Base-by-base conservation (phyloP, 2,888 invertebrate genomes). In the Leucozona laternaria region DNA sequence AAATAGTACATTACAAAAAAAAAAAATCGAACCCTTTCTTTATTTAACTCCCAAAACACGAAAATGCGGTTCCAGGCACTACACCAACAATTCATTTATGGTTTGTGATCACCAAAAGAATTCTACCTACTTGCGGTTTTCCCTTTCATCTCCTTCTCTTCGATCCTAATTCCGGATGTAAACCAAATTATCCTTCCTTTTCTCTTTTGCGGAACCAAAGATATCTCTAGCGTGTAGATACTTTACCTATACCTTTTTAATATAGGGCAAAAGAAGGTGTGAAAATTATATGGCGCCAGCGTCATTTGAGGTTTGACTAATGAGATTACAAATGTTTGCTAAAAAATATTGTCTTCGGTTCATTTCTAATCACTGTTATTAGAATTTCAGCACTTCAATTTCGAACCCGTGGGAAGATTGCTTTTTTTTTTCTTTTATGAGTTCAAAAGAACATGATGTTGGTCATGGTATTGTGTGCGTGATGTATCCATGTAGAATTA, bases 321-420 rank as follows among this genome's bases (percentile, higher is more conserved):
- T 86, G 86, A 79, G 78, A 78, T 82, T 75, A 79, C 75, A 82
- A 86, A 82, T 82, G 82, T 86, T 86, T 86, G 86, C 86, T 71
- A 86, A 86, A 84, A 82, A 50, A 53, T 78, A 79, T 71, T 76
- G 77, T 80, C 73, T 81, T 86, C 70, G 43, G 62, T 58, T 48
- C 28, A 17, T 58, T 31, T 48, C 75, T 81, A 81, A 86, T 81
- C 62, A 82, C 78, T 43, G 75, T 86, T 81, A 82, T 86, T 81
- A 86, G 77, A 73, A 45, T 70, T 77, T 86, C 85, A 62, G 40
- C 81, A 77, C 81, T 77, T 73, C 71, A 57, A 50, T 64, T 62
- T 40, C 31, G 40, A 66, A 48, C 70, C 50, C 77, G 81, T 78
- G 85, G 78, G 81, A 82, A 79, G 64, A 66, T 84, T 71, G n/a